phyloP scores from a whole-genome alignment of 2,797 vertebrate genomes.

The Xenopus petersii region DNA sequence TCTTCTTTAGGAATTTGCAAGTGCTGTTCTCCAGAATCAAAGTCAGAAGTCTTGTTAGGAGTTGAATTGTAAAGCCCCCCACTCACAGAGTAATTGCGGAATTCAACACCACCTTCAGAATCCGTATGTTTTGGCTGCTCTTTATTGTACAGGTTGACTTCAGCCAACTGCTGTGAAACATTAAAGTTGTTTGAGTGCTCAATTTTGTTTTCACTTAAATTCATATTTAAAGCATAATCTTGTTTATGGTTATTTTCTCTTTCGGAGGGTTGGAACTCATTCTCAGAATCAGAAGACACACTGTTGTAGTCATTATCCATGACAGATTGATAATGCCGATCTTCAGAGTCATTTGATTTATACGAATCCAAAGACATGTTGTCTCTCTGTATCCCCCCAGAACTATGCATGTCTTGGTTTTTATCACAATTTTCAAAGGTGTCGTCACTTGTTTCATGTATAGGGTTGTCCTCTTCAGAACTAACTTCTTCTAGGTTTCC shows the following conservation, averaged over 20 bases:
- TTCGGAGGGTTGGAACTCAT: constrained; percentile 62
- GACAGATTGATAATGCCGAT: constrained; percentile 61
- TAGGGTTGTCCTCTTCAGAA: constrained; percentile 75
- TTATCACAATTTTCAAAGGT: constrained; percentile 62
- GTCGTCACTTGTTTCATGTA: constrained; percentile 67
- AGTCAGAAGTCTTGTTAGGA: constrained; percentile 62
- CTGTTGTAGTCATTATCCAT: constrained; percentile 54
- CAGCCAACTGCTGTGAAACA: constrained; percentile 58
- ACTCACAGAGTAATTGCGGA: constrained; percentile 68
- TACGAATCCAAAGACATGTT: constrained; percentile 57
- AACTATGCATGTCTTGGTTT: constrained; percentile 51
- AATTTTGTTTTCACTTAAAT: constrained; percentile 55
- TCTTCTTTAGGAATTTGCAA: constrained; percentile 67
- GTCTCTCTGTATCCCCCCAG: constrained; percentile 53
- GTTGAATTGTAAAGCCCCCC: constrained; percentile 64
- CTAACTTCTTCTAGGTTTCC: constrained; percentile 68
- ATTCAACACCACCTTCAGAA: constrained; percentile 60
- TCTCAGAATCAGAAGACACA: constrained; percentile 57
- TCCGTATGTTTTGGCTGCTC: constrained; percentile 60
- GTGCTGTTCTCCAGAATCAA: constrained; percentile 66
- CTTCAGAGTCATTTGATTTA: constrained; percentile 57
- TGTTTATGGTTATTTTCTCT: constrained; percentile 60
- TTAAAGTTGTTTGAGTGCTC: constrained; percentile 57
- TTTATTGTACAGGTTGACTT: constrained; percentile 58
- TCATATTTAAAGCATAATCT: constrained; percentile 54